Percentiles rank a stretch among this genome's conserved stretches.
phyloP scores from a whole-genome alignment of 2,113 vertebrate species.

The Nibea coibor region DNA sequence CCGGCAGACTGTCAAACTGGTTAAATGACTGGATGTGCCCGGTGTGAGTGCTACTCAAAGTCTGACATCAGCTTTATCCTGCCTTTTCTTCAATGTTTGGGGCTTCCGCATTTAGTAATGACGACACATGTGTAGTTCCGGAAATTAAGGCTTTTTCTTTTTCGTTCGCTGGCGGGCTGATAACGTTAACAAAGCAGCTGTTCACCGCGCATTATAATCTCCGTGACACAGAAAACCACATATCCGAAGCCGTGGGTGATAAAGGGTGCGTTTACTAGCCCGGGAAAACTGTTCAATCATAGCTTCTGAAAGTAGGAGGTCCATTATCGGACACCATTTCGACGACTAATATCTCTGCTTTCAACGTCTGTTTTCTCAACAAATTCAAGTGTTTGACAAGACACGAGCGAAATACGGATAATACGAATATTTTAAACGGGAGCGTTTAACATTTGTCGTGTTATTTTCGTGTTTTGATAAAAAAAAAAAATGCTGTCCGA shows the following conservation, averaged over 20 bases:
- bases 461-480: not conserved
- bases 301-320: not conserved
- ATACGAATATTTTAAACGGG: rapidly evolving
- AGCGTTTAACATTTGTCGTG: not conserved
- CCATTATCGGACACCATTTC: conserved; percentile 47
- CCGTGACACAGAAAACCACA: not conserved
- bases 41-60: not conserved
- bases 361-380: not conserved
- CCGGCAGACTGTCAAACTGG: not conserved
- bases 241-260: not conserved
- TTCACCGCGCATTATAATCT: rapidly evolving
- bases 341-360: too few relatives aligned
- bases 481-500: too few relatives aligned
- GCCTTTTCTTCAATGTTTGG: not conserved
- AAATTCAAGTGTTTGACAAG: not conserved
- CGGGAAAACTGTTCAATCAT: not conserved
- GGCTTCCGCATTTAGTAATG: conserved; percentile 59
- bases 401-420: rapidly evolving
- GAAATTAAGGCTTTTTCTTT: conserved; percentile 22
- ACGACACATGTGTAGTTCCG: conserved; percentile 56
- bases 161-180: not conserved
- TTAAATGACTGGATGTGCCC: not conserved
- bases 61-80: not conserved
- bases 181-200: not conserved
- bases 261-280: not conserved